Evolutionary conservation across 2,797 vertebrate genomes (phyloP), one percentile per base, ranked within the genome.

Genomic region (Knipowitschia caucasica): DNA sequence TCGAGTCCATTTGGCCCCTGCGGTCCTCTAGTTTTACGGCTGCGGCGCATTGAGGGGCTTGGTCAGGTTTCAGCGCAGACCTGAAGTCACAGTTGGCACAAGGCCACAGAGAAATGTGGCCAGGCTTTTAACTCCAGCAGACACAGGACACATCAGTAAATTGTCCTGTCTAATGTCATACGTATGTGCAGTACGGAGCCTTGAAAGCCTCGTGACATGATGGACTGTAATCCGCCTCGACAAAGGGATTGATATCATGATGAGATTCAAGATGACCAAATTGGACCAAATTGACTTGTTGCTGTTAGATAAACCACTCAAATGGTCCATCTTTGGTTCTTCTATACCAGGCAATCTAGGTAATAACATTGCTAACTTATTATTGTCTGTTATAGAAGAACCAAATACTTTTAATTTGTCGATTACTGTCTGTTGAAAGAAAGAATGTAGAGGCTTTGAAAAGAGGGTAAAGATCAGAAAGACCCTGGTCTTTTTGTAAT

Each of bases 111-210:
- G 68, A 66, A 73, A 66, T 75, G 25, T 17, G 44, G 59, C 70
- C 77, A 69, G 57, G 64, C 71, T 73, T 82, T 76, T 72, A 78
- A 73, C 73, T 78, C 67, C 50, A 46, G 65, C 67, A 57, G 65
- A 74, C 71, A 66, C 68, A 4, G 62, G 64, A 65, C 60, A 73
- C 67, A 43, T 76, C 59, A 68, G 67, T 66, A 71, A 80, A 75
- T 44, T 59, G 56, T 52, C 27, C 44, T 11, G 27, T 47, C 44
- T 30, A 31, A 47, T 31, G 45, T 30, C 31, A 47, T 39, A 21
- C 21, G 27, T 47, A 31, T 31, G 17, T 47, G 14, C 26, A 18
- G 17, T 20, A 3, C 21, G 27, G 11, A 6, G 27, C 45, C 20
- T 11, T 47, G 45, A 47, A 47, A 47, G 45, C 45, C 17, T 47